Evolutionary conservation across 2,888 invertebrate species (phyloP).

Genomic region (Euphydryas editha): DNA sequence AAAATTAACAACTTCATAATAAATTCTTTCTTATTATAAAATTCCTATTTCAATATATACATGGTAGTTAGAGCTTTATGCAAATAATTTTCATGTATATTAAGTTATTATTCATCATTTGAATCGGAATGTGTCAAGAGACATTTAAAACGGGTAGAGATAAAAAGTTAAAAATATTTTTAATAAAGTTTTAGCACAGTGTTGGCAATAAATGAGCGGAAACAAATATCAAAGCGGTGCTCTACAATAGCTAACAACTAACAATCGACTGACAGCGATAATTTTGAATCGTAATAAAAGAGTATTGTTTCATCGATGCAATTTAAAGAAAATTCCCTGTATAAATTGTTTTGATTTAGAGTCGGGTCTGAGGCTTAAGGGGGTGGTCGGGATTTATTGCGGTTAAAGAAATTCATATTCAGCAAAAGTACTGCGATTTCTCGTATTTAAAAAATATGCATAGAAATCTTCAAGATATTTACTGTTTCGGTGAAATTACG

Average conservation of each 20-base stretch:
- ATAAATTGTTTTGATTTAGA: conserved; percentile 69
- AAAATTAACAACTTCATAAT: background rate
- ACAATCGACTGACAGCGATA: conserved; percentile 43
- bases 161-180: conserved; percentile 11
- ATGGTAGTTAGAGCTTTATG: conserved; percentile 8
- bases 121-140: conserved; percentile 20
- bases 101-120: conserved; percentile 14
- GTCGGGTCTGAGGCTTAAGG: conserved; percentile 47
- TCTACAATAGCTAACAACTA: conserved; percentile 19
- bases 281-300: conserved; percentile 47
- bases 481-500: too few species aligned
- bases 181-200: conserved; percentile 3
- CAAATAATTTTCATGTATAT: conserved; percentile 9
- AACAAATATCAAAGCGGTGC: conserved; percentile 23
- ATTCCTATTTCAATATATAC: conserved; percentile 3
- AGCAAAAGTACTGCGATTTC: too few species aligned
- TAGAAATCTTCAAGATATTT: too few species aligned
- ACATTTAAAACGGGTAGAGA: conserved; percentile 5
- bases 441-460: too few species aligned
- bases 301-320: conserved; percentile 53
- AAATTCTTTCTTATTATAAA: background rate
- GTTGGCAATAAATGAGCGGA: conserved; percentile 19
- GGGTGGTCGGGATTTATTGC: too few species aligned
- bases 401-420: too few species aligned
- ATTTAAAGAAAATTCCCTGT: conserved; percentile 57